Evolutionary conservation across 2,113 vertebrate species (phyloP).

Genomic region (Melanerpes aurifrons): DNA sequence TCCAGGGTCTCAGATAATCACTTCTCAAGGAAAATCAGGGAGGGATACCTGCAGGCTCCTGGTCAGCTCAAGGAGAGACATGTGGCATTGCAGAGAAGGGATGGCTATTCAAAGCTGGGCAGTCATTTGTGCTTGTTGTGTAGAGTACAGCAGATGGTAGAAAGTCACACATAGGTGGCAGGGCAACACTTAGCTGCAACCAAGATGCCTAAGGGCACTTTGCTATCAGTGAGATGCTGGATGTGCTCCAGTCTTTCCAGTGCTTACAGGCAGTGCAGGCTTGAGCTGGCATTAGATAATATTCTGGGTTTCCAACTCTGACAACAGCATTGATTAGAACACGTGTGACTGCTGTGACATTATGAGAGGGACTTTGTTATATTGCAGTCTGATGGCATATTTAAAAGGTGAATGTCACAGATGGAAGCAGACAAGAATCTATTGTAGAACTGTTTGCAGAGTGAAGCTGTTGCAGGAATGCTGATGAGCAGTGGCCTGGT

Average conservation of each 20-base stretch:
- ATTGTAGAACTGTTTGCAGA: not conserved
- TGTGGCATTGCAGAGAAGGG: not conserved
- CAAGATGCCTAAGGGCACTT: not conserved
- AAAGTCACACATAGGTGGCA: not conserved
- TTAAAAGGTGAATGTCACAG: not conserved
- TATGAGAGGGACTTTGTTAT: not conserved
- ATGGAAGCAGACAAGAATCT: not conserved
- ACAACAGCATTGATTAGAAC: not conserved
- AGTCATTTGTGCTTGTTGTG: not conserved
- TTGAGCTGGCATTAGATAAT: not conserved
- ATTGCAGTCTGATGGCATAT: not conserved
- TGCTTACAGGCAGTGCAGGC: not conserved
- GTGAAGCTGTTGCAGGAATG: not conserved
- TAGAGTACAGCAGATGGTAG: not conserved
- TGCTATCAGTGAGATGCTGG: not conserved
- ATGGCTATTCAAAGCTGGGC: not conserved
- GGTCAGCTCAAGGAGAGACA: not conserved
- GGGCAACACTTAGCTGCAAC: not conserved
- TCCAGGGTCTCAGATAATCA: not conserved
- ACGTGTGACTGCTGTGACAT: not conserved
- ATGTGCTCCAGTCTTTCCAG: not conserved
- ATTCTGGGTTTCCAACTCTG: not conserved
- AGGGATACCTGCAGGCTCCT: not conserved
- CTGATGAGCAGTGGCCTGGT: not conserved
- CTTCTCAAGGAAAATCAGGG: not conserved